Base-by-base conservation (phyloP, 2,888 invertebrate genomes). In the Orthonychiurus folsomi region DNA sequence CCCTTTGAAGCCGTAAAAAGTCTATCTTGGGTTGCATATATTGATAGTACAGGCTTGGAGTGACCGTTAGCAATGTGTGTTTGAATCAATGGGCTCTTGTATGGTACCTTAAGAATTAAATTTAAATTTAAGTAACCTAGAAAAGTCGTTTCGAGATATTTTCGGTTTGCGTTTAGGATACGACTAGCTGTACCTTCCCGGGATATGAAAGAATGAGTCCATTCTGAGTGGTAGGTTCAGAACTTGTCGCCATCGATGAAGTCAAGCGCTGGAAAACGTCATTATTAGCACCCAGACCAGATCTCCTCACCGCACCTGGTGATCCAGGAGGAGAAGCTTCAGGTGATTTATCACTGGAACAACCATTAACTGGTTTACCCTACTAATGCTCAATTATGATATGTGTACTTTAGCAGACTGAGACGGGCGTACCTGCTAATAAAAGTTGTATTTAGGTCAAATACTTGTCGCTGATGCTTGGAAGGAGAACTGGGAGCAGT, bases 1-100 rank as follows among this genome's bases (percentile, higher is more conserved):
- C 52, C 52, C 24, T 90, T 90, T 24, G 90, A 89, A n/a, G 89
- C 89, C 72, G 88, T 89, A 75, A 89, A 88, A 26, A 92, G 80
- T 59, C 83, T 80, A 68, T 85, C 83, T 52, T 85, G 82, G 3
- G 87, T 86, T n/a, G 88, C 87, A 70, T 83, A 85, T 57, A 92
- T 83, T 5, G 88, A 84, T 1, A 91, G 80, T 50, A 92, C 89
- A 1, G 90, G 87, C 77, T 88, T 88, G 60, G 86, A 85, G 77
- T 93, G 93, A 0, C 93, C 92, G 75, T 88, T 87, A 9, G 90
- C 89, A 60, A 86, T 84, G 25, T 59, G 59, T 3, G 59, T 59
- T 37, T 37, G 37, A 37, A 37, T 37, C 37, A 37, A 37, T 9
- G 37, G 37, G 37, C 37, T 37, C 9, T 15, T 37, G n/a, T n/a